A percentile compares a stretch with the other conserved stretches of the same genome.
Conservation (phyloP, 2,888 invertebrate species). For the Orgyia antiqua region DNA sequence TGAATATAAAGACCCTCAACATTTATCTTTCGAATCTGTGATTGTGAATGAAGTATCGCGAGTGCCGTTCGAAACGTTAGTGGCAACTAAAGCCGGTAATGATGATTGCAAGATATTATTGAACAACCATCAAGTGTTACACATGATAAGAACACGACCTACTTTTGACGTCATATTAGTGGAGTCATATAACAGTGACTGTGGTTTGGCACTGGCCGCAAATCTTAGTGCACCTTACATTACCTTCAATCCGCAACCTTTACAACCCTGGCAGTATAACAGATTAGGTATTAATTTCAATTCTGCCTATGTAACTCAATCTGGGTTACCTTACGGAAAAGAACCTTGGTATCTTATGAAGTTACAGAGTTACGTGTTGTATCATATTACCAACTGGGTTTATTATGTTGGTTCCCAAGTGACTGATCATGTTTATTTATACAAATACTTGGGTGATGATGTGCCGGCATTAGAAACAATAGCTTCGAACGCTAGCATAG, state of each 20-base stretch:
- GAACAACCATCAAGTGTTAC: constrained; percentile 69
- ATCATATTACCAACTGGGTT: constrained; percentile 63
- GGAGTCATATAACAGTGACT: constrained; percentile 86
- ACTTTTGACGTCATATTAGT: constrained; percentile 84
- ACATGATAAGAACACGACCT: constrained; percentile 68
- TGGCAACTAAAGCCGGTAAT: constrained; percentile 68
- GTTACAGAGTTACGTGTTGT: constrained; percentile 57
- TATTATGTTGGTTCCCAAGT: constrained; percentile 67
- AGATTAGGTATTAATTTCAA: constrained; percentile 72
- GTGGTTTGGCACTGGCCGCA: constrained; percentile 82
- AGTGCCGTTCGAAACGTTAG: constrained; percentile 67
- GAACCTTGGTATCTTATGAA: constrained; percentile 68
- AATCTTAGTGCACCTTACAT: constrained; percentile 82
- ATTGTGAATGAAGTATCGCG: constrained; percentile 66
- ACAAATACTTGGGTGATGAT: constrained; percentile 71
- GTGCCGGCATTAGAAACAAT: constrained; percentile 76
- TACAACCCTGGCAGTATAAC: constrained; percentile 75
- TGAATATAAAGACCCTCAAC: constrained; percentile 58
- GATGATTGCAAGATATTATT: constrained; percentile 71
- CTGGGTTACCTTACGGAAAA: constrained; percentile 60
- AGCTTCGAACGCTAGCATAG: constrained; percentile 74
- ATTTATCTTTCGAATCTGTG: constrained; percentile 67
- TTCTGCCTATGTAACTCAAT: constrained; percentile 68
- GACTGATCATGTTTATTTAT: constrained; percentile 62
- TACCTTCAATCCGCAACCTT: constrained; percentile 72